Base-by-base conservation (phyloP, 2,888 invertebrate species). In the Lepidochitona cinerea region DNA sequence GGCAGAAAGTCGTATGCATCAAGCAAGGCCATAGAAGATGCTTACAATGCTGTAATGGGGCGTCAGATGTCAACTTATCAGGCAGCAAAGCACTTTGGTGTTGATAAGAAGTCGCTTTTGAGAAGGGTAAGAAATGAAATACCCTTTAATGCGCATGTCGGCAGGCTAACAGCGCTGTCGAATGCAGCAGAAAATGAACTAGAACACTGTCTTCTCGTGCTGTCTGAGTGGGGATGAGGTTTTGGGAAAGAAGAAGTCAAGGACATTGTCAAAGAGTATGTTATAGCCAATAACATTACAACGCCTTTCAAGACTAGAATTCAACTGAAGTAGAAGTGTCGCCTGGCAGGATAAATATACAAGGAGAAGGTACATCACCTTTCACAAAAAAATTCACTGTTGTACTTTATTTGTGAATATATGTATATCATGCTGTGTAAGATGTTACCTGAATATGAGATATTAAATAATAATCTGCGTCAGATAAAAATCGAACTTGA, bases 181-280 rank as follows among this genome's bases (percentile, higher is more conserved):
- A 9, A 9, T 41, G 9, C 41, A 12, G 9, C 9, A 41, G 41
- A 41, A 18, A 41, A 41, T 18, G 41, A 41, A 18, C 41, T 73
- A 29, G 68, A 41, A 59, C 37, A 69, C n/a, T 73, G 69, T 64
- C 54, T 69, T 37, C 68, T 69, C 36, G 41, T 70, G 7, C 54
- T 73, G 73, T 68, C 72, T 37, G 72, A 68, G 14, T 72, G 72
- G 72, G 72, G 73, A 5, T 73, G 35, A 23, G 70, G 69, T 14
- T 73, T 70, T 52, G 33, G 33, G 37, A 33, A 26, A 6, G 73
- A 66, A 64, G 70, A 73, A 68, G 59, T 72, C 7, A 54, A 53
- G 35, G 68, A 72, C 32, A 68, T 72, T 37, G 72, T 72, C 2
- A 26, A 68, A 37, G 68, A 72, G 5, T 72, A 37, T 68, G 68